Conservation (phyloP, 2,888 invertebrate genomes). For the Atherix ibis region DNA sequence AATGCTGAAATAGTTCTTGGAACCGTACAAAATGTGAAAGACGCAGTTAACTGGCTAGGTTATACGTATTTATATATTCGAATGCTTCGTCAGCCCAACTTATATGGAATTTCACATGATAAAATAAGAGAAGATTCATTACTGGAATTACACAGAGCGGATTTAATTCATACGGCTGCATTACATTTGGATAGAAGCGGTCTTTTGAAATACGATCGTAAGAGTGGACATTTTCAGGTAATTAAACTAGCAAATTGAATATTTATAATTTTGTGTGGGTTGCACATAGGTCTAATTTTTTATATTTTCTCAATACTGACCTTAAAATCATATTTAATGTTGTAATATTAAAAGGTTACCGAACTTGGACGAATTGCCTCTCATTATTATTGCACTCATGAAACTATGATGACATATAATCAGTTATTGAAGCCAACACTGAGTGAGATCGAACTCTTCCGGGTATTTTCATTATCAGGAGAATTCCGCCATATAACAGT, state of each 20-base stretch:
- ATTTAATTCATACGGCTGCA: constrained; percentile 91
- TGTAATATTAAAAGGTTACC: constrained; percentile 57
- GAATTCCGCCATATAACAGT: constrained; percentile 92
- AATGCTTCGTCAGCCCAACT: constrained; percentile 77
- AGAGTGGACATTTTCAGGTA: constrained; percentile 71
- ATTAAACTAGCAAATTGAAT: too few species aligned
- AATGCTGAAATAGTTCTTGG: constrained; percentile 97
- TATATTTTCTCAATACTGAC: too few species aligned
- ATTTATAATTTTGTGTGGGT: constrained; percentile 24
- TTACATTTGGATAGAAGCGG: constrained; percentile 81
- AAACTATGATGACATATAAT: constrained; percentile 93
- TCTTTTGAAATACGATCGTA: constrained; percentile 89
- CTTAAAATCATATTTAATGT: not conserved
- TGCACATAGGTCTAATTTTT: too few species aligned
- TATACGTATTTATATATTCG: constrained; percentile 94
- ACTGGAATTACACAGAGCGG: constrained; percentile 80
- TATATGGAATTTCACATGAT: constrained; percentile 79
- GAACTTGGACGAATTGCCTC: constrained; percentile 95
- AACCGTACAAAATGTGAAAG: constrained; percentile 71
- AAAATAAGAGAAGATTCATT: constrained; percentile 65
- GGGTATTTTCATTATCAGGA: constrained; percentile 94
- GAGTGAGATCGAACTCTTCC: constrained; percentile 92
- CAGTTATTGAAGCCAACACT: constrained; percentile 90
- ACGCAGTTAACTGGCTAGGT: constrained; percentile 82
- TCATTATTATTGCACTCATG: constrained; percentile 95